These are phyloP conservation scores for Therioaphis trifolii DNA, from an alignment of 2,888 invertebrate species.

Conservation along the genomic window DNA sequence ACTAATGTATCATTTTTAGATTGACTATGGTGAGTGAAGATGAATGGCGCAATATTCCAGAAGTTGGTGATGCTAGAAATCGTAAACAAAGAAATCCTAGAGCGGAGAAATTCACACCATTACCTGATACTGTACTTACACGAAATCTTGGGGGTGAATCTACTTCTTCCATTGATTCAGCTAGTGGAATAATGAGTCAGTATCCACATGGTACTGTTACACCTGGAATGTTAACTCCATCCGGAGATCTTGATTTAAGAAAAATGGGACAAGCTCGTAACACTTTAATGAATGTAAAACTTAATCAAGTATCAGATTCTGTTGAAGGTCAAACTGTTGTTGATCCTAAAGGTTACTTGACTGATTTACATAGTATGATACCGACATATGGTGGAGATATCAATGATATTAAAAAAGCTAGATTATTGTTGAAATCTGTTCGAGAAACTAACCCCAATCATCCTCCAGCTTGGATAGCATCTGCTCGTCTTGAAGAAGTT, in stretches of 20 bases:
- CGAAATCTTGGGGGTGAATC: constrained; percentile 87
- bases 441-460: constrained; percentile 98
- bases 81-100: constrained; percentile 95
- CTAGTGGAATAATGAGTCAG: constrained; percentile 87
- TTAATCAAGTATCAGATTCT: constrained; percentile 95
- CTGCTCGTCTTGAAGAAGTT: constrained; percentile 96
- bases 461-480: constrained; percentile 99
- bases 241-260: constrained; percentile 90
- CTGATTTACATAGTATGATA: constrained; percentile 98
- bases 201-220: constrained; percentile 84
- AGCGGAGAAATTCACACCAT: constrained; percentile 95
- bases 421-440: constrained; percentile 93
- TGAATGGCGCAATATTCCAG: constrained; percentile 97
- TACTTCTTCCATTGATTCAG: constrained; percentile 82
- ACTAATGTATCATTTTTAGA: constrained; percentile 29
- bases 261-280: constrained; percentile 99
- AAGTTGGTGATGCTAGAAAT: constrained; percentile 99
- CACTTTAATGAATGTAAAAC: constrained; percentile 98
- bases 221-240: constrained; percentile 85
- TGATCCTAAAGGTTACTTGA: constrained; percentile 99
- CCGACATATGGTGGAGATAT: constrained; percentile 98
- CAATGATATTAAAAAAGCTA: constrained; percentile 94
- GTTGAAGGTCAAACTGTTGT: constrained; percentile 99
- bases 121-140: constrained; percentile 95
- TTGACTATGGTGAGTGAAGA: constrained; percentile 85